Evolutionary conservation across 1,140 invertebrate species (phyloP).

Genomic region (Cydia fagiglandana): DNA sequence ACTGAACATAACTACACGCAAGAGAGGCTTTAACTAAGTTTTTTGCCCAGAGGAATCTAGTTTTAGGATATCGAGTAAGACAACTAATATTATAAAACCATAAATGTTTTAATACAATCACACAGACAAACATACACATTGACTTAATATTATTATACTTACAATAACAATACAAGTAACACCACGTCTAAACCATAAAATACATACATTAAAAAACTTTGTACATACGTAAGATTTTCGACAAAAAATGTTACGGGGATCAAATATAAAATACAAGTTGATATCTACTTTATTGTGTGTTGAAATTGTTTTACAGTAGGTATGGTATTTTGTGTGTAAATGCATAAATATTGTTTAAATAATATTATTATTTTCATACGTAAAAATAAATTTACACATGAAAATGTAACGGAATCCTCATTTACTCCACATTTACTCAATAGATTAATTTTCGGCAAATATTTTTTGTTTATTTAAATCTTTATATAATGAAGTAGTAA

Average conservation of each 20-base stretch:
- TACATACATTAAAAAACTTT: slow-evolving; percentile 1
- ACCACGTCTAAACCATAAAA: slow-evolving; percentile 19
- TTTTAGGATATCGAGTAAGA: not conserved
- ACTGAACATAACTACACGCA: too few relatives aligned
- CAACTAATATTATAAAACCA: slow-evolving; percentile 29
- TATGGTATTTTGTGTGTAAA: too few relatives aligned
- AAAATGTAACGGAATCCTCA: slow-evolving; percentile 41
- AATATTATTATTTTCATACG: slow-evolving; percentile 46
- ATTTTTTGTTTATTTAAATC: not conserved
- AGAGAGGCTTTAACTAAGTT: too few relatives aligned
- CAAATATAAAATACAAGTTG: too few relatives aligned
- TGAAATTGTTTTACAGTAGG: too few relatives aligned
- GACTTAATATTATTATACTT: slow-evolving; percentile 73
- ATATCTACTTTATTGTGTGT: too few relatives aligned
- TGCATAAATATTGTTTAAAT: too few relatives aligned
- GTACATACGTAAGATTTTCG: not conserved
- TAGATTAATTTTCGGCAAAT: not conserved
- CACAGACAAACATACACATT: slow-evolving; percentile 53
- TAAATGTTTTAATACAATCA: slow-evolving; percentile 41
- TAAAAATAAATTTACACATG: slow-evolving; percentile 56
- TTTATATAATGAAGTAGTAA: slow-evolving; percentile 16
- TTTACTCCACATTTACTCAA: slow-evolving; percentile 8
- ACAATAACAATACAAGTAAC: slow-evolving; percentile 72
- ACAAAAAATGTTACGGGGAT: too few relatives aligned
- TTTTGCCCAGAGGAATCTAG: too few relatives aligned